Conservation (phyloP, 2,113 vertebrate species). For the Ascaphus truei region DNA sequence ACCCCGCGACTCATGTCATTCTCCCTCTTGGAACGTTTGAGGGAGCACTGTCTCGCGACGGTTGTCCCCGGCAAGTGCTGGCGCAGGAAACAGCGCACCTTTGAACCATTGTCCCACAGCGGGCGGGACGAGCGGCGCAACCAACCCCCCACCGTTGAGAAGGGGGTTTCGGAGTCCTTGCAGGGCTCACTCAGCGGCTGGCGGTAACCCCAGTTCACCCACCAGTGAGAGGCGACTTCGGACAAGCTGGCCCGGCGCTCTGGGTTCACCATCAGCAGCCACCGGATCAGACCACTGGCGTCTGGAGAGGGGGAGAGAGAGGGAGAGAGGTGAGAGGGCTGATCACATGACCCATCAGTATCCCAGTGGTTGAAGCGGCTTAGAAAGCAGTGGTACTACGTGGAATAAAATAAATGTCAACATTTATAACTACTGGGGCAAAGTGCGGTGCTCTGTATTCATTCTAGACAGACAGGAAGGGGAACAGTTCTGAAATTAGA, state of each 20-base stretch:
- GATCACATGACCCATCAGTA: too few species aligned
- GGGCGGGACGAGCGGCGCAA: constrained; percentile 84
- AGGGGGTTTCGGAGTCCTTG: constrained; percentile 48
- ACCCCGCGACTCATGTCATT: constrained; percentile 72
- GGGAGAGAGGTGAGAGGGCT: too few species aligned
- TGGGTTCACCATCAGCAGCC: constrained; percentile 96
- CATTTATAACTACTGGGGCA: too few species aligned
- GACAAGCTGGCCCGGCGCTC: constrained; percentile 89
- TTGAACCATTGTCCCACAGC: constrained; percentile 84
- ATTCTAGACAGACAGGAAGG: too few species aligned
- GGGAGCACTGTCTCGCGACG: constrained; percentile 81
- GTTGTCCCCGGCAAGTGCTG: constrained; percentile 52
- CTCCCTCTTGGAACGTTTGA: constrained; percentile 89
- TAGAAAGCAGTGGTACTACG: too few species aligned
- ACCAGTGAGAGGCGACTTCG: constrained; percentile 92
- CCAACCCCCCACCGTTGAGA: constrained; percentile 77
- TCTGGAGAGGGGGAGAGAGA: constrained; percentile 60
- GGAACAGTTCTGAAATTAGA: too few species aligned
- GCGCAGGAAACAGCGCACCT: constrained; percentile 83
- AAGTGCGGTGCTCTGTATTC: too few species aligned
- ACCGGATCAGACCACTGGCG: constrained; percentile 91
- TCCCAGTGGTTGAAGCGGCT: too few species aligned
- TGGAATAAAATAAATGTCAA: too few species aligned
- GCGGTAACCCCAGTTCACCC: constrained; percentile 95
- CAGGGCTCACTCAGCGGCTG: constrained; percentile 56